Conservation (phyloP, 2,113 vertebrate genomes). For the Callospermophilus lateralis region DNA sequence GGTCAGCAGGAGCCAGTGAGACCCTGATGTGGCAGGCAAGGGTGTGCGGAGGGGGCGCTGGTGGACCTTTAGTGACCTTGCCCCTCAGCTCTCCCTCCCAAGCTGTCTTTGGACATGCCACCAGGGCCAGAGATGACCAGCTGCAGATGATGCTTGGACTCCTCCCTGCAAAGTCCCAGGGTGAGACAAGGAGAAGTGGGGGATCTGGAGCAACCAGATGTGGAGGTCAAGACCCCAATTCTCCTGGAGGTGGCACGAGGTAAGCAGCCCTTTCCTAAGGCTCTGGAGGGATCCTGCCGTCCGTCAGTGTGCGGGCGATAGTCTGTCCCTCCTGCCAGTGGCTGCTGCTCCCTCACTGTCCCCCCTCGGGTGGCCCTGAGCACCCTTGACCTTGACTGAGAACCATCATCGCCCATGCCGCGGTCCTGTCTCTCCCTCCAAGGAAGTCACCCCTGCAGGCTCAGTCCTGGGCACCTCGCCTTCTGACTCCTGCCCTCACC, state of each 20-base stretch:
- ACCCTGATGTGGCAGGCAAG: no score
- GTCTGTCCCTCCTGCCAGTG: background rate
- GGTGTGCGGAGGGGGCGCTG: background rate
- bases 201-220: background rate
- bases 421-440: fast-evolving
- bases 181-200: background rate
- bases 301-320: background rate
- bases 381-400: fast-evolving
- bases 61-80: background rate
- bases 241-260: background rate
- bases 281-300: background rate
- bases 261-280: fast-evolving
- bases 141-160: background rate
- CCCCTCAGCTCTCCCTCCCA: background rate
- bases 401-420: fast-evolving
- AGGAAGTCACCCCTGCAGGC: background rate
- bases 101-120: background rate
- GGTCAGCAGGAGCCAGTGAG: fast-evolving
- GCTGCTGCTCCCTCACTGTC: background rate
- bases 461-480: background rate
- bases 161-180: background rate
- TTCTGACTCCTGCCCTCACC: fast-evolving
- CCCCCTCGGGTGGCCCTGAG: background rate
- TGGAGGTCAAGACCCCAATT: background rate
- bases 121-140: background rate